Evolutionary conservation across 1,140 invertebrate genomes (phyloP).

Genomic region (Notospermus geniculatus): DNA sequence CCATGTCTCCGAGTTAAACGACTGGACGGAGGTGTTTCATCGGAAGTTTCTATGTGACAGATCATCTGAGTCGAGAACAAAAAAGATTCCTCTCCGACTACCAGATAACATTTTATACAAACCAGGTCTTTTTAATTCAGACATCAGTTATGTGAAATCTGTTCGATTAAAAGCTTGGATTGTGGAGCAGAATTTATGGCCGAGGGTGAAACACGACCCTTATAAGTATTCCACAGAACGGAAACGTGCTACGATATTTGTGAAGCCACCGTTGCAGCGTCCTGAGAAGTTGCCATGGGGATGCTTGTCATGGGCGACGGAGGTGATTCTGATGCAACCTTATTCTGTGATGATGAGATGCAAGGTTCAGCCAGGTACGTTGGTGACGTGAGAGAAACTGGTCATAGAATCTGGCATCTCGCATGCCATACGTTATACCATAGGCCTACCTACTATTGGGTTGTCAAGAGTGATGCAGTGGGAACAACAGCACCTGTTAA

Average conservation of each 20-base stretch:
- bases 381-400: no score
- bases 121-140: neutral
- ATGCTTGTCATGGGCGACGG: neutral
- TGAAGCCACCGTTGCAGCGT: neutral
- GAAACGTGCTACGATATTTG: neutral
- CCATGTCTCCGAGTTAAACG: neutral
- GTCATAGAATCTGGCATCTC: no score
- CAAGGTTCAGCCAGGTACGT: conserved; percentile 7
- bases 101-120: neutral
- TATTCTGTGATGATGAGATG: neutral
- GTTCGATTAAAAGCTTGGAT: neutral
- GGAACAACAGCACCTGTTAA: no score
- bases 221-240: conserved; percentile 2
- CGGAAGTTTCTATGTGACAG: neutral
- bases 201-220: neutral
- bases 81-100: neutral
- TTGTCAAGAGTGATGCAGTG: neutral
- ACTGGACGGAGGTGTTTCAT: neutral
- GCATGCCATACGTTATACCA: no score
- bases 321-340: neutral
- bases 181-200: neutral
- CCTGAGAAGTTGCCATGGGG: neutral
- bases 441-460: neutral
- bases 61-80: neutral
- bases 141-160: neutral